phyloP scores from a whole-genome alignment of 2,113 vertebrate species.

The Lycocorax pyrrhopterus region DNA sequence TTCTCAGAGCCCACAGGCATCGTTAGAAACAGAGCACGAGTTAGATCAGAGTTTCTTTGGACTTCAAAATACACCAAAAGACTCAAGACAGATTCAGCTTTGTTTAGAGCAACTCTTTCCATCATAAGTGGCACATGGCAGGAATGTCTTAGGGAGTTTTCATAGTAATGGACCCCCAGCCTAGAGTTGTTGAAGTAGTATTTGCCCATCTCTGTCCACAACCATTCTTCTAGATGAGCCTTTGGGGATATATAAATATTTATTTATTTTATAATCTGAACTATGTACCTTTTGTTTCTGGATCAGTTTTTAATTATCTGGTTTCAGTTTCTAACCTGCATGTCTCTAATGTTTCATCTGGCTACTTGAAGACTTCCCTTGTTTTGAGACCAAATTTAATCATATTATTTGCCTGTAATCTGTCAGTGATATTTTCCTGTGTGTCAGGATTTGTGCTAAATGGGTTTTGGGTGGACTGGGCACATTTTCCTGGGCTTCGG shows the following conservation, averaged over 20 bases:
- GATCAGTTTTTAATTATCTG: background rate
- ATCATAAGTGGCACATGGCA: fast-evolving
- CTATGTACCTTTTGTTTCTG: background rate
- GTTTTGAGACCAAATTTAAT: background rate
- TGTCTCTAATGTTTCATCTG: background rate
- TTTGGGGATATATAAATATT: background rate
- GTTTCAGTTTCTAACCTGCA: background rate
- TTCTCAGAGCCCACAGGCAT: background rate
- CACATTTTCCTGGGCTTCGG: background rate
- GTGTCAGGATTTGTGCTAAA: background rate
- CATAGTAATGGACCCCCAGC: background rate
- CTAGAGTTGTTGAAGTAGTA: background rate
- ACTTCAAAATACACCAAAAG: background rate
- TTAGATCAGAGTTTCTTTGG: background rate
- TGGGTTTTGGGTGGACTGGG: background rate
- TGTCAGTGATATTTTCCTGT: background rate
- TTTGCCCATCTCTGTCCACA: background rate
- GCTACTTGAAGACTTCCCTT: background rate
- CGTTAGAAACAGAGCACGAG: background rate
- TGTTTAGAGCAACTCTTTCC: background rate
- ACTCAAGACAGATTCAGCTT: background rate
- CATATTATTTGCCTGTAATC: background rate
- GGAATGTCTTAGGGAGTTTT: background rate
- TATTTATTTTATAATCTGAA: background rate
- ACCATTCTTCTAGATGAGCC: background rate